phyloP scores from a whole-genome alignment of 1,140 invertebrate genomes.

The Scaptomyza graminum region DNA sequence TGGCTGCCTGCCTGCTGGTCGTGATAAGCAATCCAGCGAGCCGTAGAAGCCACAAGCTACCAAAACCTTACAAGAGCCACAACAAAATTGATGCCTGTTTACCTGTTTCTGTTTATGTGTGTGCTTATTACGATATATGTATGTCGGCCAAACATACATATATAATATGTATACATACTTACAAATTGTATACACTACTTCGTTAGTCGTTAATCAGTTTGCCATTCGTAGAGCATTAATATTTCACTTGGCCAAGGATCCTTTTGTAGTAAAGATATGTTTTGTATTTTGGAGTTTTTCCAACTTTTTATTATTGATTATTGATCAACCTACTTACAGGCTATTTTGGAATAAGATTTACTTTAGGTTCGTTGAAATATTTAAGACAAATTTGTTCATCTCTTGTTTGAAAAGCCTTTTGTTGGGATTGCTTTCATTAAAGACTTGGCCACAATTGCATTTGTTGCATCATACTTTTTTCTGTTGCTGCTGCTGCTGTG shows the following conservation, averaged over 20 bases:
- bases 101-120: slow-evolving; percentile 1
- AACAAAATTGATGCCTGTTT: slow-evolving; percentile 35
- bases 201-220: background rate
- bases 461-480: background rate
- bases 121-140: background rate
- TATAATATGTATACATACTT: background rate
- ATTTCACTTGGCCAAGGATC: too few relatives aligned
- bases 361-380: too few relatives aligned
- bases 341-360: too few relatives aligned
- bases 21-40: slow-evolving; percentile 44
- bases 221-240: background rate
- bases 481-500: background rate
- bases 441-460: too few relatives aligned
- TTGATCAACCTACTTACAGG: too few relatives aligned
- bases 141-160: background rate
- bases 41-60: slow-evolving; percentile 11
- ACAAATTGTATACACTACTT: too few relatives aligned
- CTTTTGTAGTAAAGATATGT: too few relatives aligned
- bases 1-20: slow-evolving; percentile 32
- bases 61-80: slow-evolving; percentile 3
- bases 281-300: too few relatives aligned
- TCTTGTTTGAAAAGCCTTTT: too few relatives aligned
- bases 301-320: too few relatives aligned
- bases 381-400: too few relatives aligned
- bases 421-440: too few relatives aligned